Base-by-base conservation (phyloP, 2,113 vertebrate species). In the Mesembrinibis cayennensis region DNA sequence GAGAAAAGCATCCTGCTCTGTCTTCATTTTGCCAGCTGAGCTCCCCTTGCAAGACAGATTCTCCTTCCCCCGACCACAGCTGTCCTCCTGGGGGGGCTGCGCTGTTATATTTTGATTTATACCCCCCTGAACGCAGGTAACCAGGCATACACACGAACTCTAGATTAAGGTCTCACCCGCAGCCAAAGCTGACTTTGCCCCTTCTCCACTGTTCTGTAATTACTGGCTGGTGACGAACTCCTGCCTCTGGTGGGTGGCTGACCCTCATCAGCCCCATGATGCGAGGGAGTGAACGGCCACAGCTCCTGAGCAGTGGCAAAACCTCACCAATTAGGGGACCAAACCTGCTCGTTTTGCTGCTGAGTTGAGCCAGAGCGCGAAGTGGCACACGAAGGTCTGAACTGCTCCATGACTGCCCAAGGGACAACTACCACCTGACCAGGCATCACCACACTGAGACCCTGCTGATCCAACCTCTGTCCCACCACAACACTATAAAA, bases 211-310 rank as follows among this genome's bases (percentile, higher is more conserved):
- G 13, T 0, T 88, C 59, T 42, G 17, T 5, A 87, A 38, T 81
- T 58, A 13, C 63, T 6, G 16, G 10, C 26, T 82, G 52, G 32
- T 58, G 69, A 78, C 0, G 1, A 91, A 58, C 14, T 21, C 8
- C 56, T 86, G 74, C 66, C 36, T 52, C 47, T 5, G 1, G 20
- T 52, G 53, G 44, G 76, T 42, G 67, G 13, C 58, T 56, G 36
- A 77, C 58, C 42, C 71, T 69, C 49, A 29, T 30, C 67, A 81
- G 49, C 66, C 34, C 27, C 80, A 42, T 0, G 1, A 42, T 0
- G 1, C 0, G 16, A 86, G 20, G 25, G 5, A 69, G 52, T 2
- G 5, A 71, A 25, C 0, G 5, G 38, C 32, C 53, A 34, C 61
- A 74, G 73, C 34, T 45, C 29, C 36, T 9, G 9, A 1, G 4